phyloP scores from a whole-genome alignment of 2,113 vertebrate species.

The Boulengeromyrus knoepffleri region DNA sequence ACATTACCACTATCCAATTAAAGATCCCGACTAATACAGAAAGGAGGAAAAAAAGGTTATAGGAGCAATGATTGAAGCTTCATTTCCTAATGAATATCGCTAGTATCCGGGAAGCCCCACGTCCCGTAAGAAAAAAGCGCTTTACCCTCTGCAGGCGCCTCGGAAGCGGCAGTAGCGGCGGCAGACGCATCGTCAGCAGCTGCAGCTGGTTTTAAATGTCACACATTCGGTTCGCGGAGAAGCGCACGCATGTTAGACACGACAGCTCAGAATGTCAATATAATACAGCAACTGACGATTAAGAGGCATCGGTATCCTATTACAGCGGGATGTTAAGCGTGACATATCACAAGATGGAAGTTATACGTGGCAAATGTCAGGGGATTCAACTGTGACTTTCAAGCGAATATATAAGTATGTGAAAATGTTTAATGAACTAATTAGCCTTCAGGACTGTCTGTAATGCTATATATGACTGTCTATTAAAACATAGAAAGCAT shows the following conservation, averaged over 20 bases:
- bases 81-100: not conserved
- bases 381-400: not conserved
- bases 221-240: not conserved
- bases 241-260: not conserved
- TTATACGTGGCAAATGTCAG: not conserved
- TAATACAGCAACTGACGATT: not conserved
- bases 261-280: not conserved
- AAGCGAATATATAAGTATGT: not conserved
- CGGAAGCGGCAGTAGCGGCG: not conserved
- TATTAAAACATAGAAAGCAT: not conserved
- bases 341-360: not conserved
- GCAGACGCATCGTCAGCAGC: constrained; percentile 17
- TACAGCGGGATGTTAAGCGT: not conserved
- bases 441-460: not conserved
- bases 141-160: constrained; percentile 25
- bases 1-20: not conserved
- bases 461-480: not conserved
- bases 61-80: not conserved
- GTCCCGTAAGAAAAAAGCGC: not conserved
- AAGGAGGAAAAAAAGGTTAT: not conserved
- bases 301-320: not conserved
- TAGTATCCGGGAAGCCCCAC: not conserved
- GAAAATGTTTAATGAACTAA: not conserved
- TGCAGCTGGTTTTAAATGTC: constrained; percentile 6
- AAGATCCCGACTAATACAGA: not conserved